Percentiles rank a stretch among this genome's conserved stretches.
These are phyloP conservation scores for Radopholus similis DNA, from an alignment of 1,140 invertebrate genomes.

Conservation along the genomic window DNA sequence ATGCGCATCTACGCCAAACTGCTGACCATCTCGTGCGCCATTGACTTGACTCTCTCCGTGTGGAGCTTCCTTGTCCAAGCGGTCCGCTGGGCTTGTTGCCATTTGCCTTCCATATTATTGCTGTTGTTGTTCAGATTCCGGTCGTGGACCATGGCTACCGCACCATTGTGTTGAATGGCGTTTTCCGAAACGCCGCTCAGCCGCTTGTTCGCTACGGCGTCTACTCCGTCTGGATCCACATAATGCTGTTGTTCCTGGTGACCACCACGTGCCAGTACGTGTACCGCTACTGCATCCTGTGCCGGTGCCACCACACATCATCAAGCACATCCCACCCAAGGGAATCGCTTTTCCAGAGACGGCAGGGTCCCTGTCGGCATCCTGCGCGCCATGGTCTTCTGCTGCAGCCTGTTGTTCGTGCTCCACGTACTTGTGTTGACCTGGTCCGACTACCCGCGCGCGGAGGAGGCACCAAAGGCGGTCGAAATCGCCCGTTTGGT, in stretches of 20 bases:
- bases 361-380: too few species aligned
- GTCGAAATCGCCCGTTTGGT: neutral
- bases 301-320: too few species aligned
- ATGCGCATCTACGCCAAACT: constrained; percentile 3
- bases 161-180: neutral
- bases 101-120: neutral
- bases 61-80: constrained; percentile 5
- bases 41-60: neutral
- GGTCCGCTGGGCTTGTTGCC: neutral
- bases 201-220: neutral
- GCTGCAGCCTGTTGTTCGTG: too few species aligned
- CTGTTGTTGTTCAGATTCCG: too few species aligned
- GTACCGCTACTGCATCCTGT: too few species aligned
- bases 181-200: neutral
- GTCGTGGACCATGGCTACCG: too few species aligned
- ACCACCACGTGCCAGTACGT: too few species aligned
- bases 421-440: neutral
- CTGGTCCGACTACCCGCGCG: neutral
- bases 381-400: too few species aligned
- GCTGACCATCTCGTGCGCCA: too few species aligned
- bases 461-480: neutral
- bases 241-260: too few species aligned
- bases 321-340: too few species aligned
- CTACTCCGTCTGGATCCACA: neutral
- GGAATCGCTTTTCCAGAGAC: too few species aligned